Conservation (phyloP, 2,113 vertebrate species). For the Miniopterus natalensis region DNA sequence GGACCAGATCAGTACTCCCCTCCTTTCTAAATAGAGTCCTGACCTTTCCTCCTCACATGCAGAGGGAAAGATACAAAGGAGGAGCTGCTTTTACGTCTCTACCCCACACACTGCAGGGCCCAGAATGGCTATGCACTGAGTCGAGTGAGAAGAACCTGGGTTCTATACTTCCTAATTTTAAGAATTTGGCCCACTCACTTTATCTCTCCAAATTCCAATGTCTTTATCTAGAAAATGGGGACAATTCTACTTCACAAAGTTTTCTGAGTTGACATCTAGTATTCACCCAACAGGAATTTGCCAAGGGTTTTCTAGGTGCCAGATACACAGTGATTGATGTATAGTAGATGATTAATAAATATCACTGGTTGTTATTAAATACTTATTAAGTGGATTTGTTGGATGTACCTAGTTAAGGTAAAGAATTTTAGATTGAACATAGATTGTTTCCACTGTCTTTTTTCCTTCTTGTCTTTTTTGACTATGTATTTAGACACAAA, state of each 20-base stretch:
- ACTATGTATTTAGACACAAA: not conserved
- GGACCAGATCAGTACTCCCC: not conserved
- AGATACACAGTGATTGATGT: not conserved
- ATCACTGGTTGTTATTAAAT: not conserved
- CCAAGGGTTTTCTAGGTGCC: not conserved
- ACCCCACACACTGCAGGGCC: too few species aligned
- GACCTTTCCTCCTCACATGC: not conserved
- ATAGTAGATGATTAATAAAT: conserved; percentile 43
- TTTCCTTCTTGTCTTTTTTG: not conserved
- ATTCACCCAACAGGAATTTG: not conserved
- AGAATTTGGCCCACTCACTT: not conserved
- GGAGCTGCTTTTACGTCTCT: not conserved
- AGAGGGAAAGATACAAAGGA: not conserved
- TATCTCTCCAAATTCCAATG: not conserved
- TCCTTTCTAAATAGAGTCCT: not conserved
- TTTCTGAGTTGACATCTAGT: not conserved
- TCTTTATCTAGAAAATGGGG: not conserved
- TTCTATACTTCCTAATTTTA: not conserved
- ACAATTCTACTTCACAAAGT: not conserved
- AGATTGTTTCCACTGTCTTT: not conserved
- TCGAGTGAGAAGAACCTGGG: not conserved
- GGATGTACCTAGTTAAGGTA: not conserved
- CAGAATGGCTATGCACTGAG: not conserved
- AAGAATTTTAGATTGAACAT: conserved; percentile 26
- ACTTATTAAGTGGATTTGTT: conserved; percentile 15